These are phyloP conservation scores for Corydoras maculifer DNA, from an alignment of 2,113 vertebrate species.

Conservation along the genomic window DNA sequence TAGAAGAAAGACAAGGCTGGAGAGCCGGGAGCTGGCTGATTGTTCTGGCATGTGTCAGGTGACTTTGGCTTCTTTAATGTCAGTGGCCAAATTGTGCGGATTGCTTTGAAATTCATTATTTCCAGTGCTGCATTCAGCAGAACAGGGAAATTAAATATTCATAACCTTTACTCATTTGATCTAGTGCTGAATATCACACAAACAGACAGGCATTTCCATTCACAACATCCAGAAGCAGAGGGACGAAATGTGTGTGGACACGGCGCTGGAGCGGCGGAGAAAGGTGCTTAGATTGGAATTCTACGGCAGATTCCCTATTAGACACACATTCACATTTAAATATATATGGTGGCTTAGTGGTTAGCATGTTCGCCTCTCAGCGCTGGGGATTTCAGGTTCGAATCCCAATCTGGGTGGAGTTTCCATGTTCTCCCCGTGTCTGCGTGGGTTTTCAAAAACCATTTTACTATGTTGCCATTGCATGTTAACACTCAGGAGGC, in stretches of 20 bases:
- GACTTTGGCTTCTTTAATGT: conserved; percentile 68
- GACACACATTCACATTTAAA: too few species aligned
- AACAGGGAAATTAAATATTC: conserved; percentile 71
- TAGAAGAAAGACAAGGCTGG: background rate
- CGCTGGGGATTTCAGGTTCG: too few species aligned
- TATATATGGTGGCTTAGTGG: too few species aligned
- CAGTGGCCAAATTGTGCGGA: conserved; percentile 67
- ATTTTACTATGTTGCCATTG: too few species aligned
- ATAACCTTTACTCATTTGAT: conserved; percentile 60
- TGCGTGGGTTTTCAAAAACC: too few species aligned
- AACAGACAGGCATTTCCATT: conserved; percentile 45
- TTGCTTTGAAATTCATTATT: conserved; percentile 63
- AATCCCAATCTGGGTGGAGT: too few species aligned
- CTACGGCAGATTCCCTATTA: too few species aligned
- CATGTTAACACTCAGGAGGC: too few species aligned
- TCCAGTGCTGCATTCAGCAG: conserved; percentile 56
- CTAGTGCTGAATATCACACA: conserved; percentile 61
- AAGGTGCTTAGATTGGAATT: too few species aligned
- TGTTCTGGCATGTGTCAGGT: conserved; percentile 68
- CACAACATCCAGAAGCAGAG: conserved; percentile 7
- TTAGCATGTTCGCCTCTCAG: too few species aligned
- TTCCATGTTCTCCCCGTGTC: too few species aligned
- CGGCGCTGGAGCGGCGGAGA: too few species aligned
- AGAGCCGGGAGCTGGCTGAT: conserved; percentile 53
- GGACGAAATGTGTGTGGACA: background rate